Evolutionary conservation across 1,140 invertebrate species (phyloP), one percentile per base, ranked within the genome.

Genomic region (Drosophila lacteicornis): DNA sequence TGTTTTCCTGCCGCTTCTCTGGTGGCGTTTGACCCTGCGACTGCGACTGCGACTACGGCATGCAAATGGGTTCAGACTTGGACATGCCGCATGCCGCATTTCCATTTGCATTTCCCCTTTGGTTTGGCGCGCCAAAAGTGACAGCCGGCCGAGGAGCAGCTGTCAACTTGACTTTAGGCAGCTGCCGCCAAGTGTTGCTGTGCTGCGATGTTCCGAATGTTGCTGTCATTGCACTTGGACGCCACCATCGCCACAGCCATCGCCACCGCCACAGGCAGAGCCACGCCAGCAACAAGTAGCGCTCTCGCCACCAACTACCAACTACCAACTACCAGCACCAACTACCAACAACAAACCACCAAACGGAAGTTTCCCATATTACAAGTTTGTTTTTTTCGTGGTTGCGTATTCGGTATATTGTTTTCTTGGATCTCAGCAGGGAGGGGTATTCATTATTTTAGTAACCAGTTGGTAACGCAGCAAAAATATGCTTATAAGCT

Each of bases 111-210:
- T 76, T 77, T 58, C 51, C 76, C 68, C 40, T 53, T 71, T n/a
- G 55, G 19, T 43, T n/a, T 15, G 22, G 66, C 75, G 53, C 67
- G 75, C 76, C 75, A 79, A 79, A 79, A 79, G 75, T 79, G 76
- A 79, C 76, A 80, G 70, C 30, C 67, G 55, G 70, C 38, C 53
- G 70, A 73, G 70, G 68, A 73, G 70, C 70, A 73, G 68, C 77
- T 80, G 77, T 80, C 76, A 79, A 56, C 59, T 74, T 79, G 76
- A 74, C 76, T 79, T 80, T 58, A 50, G 76, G 75, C 75, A 79
- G 76, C 60, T 73, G 69, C 67, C 67, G 25, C 53, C 67, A 43
- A 73, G 49, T 45, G 61, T 59, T 59, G 65, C 25, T 15, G 71
- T 4, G 42, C 27, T 45, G 45, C 19, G 56, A 12, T 58, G 19